phyloP scores from a whole-genome alignment of 2,888 invertebrate species.

The Polymixis lichenea region DNA sequence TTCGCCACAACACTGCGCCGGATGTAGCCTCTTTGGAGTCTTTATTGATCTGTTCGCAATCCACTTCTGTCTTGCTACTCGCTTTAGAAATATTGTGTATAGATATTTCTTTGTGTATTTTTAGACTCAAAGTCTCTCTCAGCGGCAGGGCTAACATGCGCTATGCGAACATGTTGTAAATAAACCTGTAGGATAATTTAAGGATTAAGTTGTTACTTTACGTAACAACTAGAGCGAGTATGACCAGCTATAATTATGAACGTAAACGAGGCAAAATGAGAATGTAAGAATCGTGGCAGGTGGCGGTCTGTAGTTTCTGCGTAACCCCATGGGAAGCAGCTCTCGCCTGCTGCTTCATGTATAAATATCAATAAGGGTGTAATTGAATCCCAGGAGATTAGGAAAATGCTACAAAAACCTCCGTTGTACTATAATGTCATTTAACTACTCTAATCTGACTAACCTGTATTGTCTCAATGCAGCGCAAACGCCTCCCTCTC shows the following conservation, averaged over 20 bases:
- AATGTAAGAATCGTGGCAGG: too few relatives aligned
- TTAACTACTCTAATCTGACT: too few relatives aligned
- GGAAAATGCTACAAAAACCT: constrained; percentile 9
- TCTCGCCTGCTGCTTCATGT: too few relatives aligned
- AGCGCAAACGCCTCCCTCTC: too few relatives aligned
- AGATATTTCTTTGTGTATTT: constrained; percentile 7
- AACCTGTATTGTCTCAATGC: too few relatives aligned
- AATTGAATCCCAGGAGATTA: not conserved
- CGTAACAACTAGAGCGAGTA: too few relatives aligned
- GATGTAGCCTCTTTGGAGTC: constrained; percentile 37
- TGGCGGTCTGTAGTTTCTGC: too few relatives aligned
- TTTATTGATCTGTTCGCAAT: constrained; percentile 60
- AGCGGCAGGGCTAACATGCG: not conserved
- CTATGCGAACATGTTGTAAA: not conserved
- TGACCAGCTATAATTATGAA: too few relatives aligned
- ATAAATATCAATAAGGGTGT: not conserved
- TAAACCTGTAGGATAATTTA: not conserved
- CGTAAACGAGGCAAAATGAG: too few relatives aligned
- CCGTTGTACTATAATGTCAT: not conserved
- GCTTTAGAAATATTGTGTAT: constrained; percentile 36
- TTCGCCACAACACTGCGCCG: constrained; percentile 32
- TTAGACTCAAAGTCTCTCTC: not conserved
- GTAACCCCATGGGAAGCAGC: too few relatives aligned
- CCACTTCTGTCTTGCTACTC: constrained; percentile 36
- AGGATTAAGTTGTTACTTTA: not conserved